Conservation (phyloP, 1,140 invertebrate species). For the Piezodorus guildinii region DNA sequence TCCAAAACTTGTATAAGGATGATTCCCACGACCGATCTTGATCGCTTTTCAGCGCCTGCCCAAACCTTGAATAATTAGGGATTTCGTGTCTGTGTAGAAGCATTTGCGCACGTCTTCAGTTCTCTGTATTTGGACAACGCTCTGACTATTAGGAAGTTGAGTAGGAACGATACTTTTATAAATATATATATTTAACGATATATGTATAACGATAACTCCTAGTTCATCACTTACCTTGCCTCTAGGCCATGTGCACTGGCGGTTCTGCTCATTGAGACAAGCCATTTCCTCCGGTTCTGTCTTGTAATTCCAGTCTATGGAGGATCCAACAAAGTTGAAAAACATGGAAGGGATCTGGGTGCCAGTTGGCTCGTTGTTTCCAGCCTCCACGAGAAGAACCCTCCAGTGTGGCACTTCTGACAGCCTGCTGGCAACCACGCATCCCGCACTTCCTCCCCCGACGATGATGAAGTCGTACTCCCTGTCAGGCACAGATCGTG, state of each 20-base stretch:
- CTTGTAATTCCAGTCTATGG: slow-evolving; percentile 76
- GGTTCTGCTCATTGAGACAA: slow-evolving; percentile 60
- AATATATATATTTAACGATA: too few species aligned
- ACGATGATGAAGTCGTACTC: slow-evolving; percentile 78
- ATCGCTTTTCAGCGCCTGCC: too few species aligned
- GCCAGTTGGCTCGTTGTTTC: slow-evolving; percentile 66
- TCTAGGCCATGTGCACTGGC: slow-evolving; percentile 68
- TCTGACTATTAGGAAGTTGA: too few species aligned
- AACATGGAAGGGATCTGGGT: slow-evolving; percentile 76
- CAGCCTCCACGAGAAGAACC: slow-evolving; percentile 72
- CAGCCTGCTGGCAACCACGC: slow-evolving; percentile 57
- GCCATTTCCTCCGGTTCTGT: slow-evolving; percentile 77
- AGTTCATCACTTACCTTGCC: slow-evolving; percentile 49
- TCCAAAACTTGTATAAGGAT: too few species aligned
- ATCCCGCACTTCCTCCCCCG: slow-evolving; percentile 72
- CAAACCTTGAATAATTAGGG: too few species aligned
- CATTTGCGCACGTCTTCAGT: too few species aligned
- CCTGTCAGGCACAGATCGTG: slow-evolving; percentile 43
- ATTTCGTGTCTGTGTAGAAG: too few species aligned
- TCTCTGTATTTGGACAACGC: too few species aligned
- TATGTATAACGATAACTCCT: too few species aligned
- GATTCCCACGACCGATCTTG: too few species aligned
- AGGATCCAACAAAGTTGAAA: slow-evolving; percentile 65
- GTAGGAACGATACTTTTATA: too few species aligned
- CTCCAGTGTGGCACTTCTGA: slow-evolving; percentile 61